Percentiles rank a stretch among this genome's conserved stretches.
Conservation (phyloP, 2,888 invertebrate genomes). For the Ochlodes sylvanus region DNA sequence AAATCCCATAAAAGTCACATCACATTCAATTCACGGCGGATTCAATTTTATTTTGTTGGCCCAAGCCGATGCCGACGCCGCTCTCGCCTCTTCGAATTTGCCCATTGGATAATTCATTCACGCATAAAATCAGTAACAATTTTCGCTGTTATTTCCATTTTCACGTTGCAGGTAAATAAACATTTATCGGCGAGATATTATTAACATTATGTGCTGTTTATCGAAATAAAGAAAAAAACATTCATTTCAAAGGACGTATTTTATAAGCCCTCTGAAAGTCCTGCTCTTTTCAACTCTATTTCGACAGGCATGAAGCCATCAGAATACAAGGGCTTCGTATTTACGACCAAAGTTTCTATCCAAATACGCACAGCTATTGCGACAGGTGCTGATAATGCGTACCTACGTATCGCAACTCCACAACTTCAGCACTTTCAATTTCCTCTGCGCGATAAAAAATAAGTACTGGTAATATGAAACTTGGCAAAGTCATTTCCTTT, state of each 20-base stretch:
- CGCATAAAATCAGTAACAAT: slow-evolving; percentile 8
- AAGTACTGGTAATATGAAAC: slow-evolving; percentile 26
- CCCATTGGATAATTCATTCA: slow-evolving; percentile 6
- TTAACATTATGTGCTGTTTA: neutral
- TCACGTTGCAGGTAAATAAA: neutral
- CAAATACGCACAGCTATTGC: neutral
- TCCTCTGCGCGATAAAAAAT: slow-evolving; percentile 23
- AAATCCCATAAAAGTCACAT: slow-evolving; percentile 26
- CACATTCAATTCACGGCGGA: slow-evolving; percentile 27
- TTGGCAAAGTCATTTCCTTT: slow-evolving; percentile 31
- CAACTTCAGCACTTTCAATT: slow-evolving; percentile 19
- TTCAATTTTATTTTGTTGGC: slow-evolving; percentile 33
- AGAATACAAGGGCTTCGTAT: neutral
- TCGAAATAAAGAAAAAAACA: too few relatives aligned
- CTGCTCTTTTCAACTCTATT: too few relatives aligned
- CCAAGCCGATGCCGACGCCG: neutral
- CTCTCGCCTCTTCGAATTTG: slow-evolving; percentile 9
- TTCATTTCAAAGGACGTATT: too few relatives aligned
- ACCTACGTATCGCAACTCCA: neutral
- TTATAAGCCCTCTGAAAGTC: too few relatives aligned
- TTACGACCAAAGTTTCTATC: neutral
- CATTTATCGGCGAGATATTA: neutral
- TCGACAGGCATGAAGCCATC: neutral
- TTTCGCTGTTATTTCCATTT: slow-evolving; percentile 3
- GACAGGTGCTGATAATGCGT: slow-evolving; percentile 16